Percentiles rank a stretch among this genome's conserved stretches.
Evolutionary conservation across 53 echinoderm and acorn worm species (phyloP).

Genomic region (Luidia sarsii): DNA sequence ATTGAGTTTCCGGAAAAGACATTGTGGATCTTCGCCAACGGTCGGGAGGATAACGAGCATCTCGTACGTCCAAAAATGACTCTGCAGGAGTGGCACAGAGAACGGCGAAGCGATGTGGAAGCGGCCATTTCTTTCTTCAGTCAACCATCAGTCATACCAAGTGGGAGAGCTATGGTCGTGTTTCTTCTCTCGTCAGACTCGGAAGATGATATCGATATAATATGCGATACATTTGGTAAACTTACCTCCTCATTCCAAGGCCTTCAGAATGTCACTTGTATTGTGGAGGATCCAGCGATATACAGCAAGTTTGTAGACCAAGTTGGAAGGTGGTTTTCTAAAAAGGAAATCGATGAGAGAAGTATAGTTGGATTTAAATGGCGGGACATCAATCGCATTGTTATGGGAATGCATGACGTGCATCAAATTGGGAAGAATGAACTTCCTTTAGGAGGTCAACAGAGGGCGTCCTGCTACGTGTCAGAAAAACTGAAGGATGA

Average conservation of each 20-base stretch:
- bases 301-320: conserved; percentile 31
- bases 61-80: conserved; percentile 4
- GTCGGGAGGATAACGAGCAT: conserved; percentile 55
- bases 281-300: conserved; percentile 30
- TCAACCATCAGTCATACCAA: conserved; percentile 55
- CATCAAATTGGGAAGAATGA: background rate
- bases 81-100: conserved; percentile 56
- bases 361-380: conserved; percentile 48
- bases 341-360: conserved; percentile 43
- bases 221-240: conserved; percentile 71
- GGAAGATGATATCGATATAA: conserved; percentile 49
- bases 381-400: conserved; percentile 49
- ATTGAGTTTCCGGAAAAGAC: conserved; percentile 61
- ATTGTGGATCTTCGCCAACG: conserved; percentile 75
- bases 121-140: conserved; percentile 52
- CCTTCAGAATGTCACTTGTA: conserved; percentile 29
- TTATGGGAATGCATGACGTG: conserved; percentile 49
- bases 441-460: conserved; percentile 3
- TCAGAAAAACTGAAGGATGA: conserved; percentile 27
- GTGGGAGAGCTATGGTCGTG: conserved; percentile 50
- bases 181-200: conserved; percentile 61
- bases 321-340: conserved; percentile 30
- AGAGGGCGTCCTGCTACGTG: background rate
- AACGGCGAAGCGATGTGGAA: conserved; percentile 55
- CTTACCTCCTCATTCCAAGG: conserved; percentile 59